Evolutionary conservation across 1,140 invertebrate species (phyloP).

Genomic region (Trichomalopsis sarcophagae): DNA sequence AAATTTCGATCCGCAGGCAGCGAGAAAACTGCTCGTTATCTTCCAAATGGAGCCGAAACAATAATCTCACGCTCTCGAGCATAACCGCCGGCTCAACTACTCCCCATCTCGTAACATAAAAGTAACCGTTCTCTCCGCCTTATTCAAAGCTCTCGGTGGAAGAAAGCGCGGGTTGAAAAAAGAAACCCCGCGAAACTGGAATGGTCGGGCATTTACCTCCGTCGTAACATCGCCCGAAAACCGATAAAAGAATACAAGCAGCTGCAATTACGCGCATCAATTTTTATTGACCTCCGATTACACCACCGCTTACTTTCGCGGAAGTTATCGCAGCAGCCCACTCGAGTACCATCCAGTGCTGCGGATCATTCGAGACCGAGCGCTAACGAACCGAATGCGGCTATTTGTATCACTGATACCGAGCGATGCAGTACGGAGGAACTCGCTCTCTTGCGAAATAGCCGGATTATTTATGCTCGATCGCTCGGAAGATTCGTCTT

Average conservation of each 20-base stretch:
- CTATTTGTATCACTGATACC: background rate
- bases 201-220: background rate
- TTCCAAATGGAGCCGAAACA: background rate
- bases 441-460: background rate
- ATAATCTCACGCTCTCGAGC: background rate
- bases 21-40: background rate
- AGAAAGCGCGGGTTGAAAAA: background rate
- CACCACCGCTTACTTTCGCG: background rate
- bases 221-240: background rate
- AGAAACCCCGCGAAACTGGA: background rate
- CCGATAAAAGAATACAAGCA: background rate
- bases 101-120: background rate
- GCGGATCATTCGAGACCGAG: background rate
- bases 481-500: conserved; percentile 32
- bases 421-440: background rate
- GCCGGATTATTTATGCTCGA: conserved; percentile 42
- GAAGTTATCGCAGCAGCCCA: background rate
- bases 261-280: background rate
- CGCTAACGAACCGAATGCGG: background rate
- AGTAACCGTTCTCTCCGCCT: background rate
- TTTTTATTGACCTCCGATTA: background rate
- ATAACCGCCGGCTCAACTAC: background rate
- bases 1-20: background rate
- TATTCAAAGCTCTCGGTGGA: conserved; percentile 14
- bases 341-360: background rate